Evolutionary conservation across 1,140 invertebrate species (phyloP).

Genomic region (Copidosoma floridanum): DNA sequence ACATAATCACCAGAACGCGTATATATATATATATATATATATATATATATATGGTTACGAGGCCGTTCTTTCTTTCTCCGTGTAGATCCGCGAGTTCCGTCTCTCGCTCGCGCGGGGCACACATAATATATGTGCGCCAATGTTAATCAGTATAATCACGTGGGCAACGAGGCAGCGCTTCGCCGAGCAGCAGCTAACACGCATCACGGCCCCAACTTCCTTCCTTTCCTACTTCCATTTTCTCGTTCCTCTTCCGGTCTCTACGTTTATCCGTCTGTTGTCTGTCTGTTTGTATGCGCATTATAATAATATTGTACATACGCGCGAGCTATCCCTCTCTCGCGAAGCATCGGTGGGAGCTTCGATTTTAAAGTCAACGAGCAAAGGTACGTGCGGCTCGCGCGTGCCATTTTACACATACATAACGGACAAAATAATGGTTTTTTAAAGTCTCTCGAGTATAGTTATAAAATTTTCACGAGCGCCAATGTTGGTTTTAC

Average conservation of each 20-base stretch:
- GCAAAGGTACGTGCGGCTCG: background rate
- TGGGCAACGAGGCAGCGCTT: background rate
- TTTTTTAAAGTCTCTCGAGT: too few relatives aligned
- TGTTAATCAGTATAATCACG: conserved; percentile 22
- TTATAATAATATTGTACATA: too few relatives aligned
- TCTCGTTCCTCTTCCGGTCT: conserved; percentile 35
- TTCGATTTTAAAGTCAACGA: background rate
- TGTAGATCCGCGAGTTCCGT: too few relatives aligned
- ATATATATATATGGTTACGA: too few relatives aligned
- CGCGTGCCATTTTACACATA: background rate
- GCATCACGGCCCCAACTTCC: conserved; percentile 33
- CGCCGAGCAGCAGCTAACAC: conserved; percentile 20
- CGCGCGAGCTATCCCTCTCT: background rate
- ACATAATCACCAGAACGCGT: too few relatives aligned
- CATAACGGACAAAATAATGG: too few relatives aligned
- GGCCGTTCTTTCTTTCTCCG: background rate
- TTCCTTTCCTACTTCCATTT: conserved; percentile 40
- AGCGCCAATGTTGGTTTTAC: too few relatives aligned
- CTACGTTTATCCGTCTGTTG: conserved; percentile 8
- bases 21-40: too few relatives aligned
- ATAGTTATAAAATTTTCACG: too few relatives aligned
- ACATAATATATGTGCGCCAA: conserved; percentile 5
- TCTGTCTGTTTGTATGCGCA: background rate
- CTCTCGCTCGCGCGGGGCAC: background rate
- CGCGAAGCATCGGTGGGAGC: too few relatives aligned